Evolutionary conservation across 2,113 vertebrate species (phyloP).

Genomic region (Elephas maximus): DNA sequence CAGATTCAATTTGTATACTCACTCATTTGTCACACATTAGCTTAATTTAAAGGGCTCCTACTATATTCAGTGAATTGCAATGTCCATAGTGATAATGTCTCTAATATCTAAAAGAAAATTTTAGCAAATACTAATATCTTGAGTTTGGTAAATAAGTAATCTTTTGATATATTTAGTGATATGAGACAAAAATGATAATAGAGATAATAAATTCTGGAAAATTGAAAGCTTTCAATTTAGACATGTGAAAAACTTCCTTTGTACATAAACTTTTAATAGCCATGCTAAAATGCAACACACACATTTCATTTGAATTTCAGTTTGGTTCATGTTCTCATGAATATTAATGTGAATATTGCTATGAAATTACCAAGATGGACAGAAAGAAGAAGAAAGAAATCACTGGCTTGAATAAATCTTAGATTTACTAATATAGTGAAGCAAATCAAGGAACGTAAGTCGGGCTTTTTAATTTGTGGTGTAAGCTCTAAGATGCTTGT

Average conservation of each 20-base stretch:
- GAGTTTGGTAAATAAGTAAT: not conserved
- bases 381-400: not conserved
- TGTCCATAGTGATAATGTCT: not conserved
- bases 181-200: not conserved
- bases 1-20: not conserved
- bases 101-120: not conserved
- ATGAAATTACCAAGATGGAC: not conserved
- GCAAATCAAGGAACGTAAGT: not conserved
- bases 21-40: slow-evolving; percentile 12
- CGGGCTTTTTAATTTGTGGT: not conserved
- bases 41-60: not conserved
- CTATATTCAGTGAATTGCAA: not conserved
- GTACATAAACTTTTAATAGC: not conserved
- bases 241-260: not conserved
- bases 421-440: not conserved
- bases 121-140: slow-evolving; percentile 27
- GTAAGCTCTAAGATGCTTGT: not conserved
- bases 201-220: not conserved
- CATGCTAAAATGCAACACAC: not conserved
- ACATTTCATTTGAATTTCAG: slow-evolving; percentile 49
- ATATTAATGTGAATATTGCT: slow-evolving; percentile 48
- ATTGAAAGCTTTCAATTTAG: not conserved
- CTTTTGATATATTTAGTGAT: not conserved
- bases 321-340: not conserved
- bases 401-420: not conserved